Evolutionary conservation across 2,797 vertebrate genomes (phyloP), one percentile per base, ranked within the genome.

Genomic region (Holocentrus rufus): DNA sequence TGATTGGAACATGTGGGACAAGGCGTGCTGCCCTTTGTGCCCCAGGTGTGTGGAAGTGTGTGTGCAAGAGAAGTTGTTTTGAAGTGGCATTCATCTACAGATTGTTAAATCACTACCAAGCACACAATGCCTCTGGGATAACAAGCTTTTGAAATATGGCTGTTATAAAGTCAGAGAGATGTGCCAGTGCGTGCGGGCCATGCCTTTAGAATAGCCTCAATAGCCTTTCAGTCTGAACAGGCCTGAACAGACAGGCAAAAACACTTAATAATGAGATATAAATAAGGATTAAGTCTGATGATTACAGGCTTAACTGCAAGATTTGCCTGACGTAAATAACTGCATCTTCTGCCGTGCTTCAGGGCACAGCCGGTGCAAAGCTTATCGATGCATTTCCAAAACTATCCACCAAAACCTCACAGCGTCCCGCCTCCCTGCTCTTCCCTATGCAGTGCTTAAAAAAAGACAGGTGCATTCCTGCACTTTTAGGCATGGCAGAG

Each of bases 401-500:
- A 60, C 57, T 67, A 31, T 31, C 60, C 46, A 44, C 15, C 65
- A 2, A 61, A 62, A 73, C n/a, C 52, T 27, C 18, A n/a, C 46
- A 34, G 30, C 4, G 8, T 18, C 9, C 17, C 50, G 10, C 5
- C 25, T 36, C 23, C 42, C 42, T 52, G 20, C 31, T 34, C 31
- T 34, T 8, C 64, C 61, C 56, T 75, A 18, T 25, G 68, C 80
- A 36, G 64, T 17, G 36, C 67, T 66, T 30, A 69, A 8, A 0
- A n/a, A 76, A 61, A 62, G 74, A 85, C 87, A 88, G 85, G 85
- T 89, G 88, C 80, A 77, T 81, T 78, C 66, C 72, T 77, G 81
- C 81, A 81, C 82, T 84, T 86, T 83, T 79, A 74, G 69, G 77
- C 60, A 71, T 89, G 87, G 80, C 79, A 77, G 53, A 0, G 23